phyloP scores from a whole-genome alignment of 2,113 vertebrate genomes.

The Psophia crepitans region DNA sequence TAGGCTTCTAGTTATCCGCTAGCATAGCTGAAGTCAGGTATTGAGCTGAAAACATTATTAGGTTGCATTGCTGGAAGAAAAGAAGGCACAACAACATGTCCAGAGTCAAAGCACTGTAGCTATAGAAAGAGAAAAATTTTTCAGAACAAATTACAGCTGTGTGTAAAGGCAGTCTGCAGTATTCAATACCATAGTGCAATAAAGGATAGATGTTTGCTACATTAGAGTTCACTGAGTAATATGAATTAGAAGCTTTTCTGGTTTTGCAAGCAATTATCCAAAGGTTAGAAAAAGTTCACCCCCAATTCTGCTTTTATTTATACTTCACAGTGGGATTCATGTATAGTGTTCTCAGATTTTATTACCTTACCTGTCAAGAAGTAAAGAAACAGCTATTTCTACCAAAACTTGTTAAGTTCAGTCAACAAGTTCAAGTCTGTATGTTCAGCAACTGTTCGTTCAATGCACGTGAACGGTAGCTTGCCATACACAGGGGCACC shows the following conservation, averaged over 20 bases:
- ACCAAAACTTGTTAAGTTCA: background rate
- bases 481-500: background rate
- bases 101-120: background rate
- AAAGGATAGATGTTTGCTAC: background rate
- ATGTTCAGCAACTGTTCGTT: background rate
- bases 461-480: background rate
- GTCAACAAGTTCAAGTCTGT: background rate
- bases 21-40: background rate
- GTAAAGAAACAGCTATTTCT: background rate
- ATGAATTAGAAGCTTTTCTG: background rate
- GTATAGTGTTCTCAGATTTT: background rate
- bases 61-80: background rate
- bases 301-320: background rate
- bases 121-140: background rate
- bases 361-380: background rate
- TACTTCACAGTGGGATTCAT: background rate
- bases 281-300: background rate
- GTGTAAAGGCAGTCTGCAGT: background rate
- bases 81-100: background rate
- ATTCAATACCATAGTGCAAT: background rate
- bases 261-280: slow-evolving; percentile 43
- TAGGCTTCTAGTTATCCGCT: background rate
- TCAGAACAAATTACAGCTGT: slow-evolving; percentile 9
- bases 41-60: background rate
- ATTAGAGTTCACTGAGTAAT: background rate